Base-by-base conservation (phyloP, 2,113 vertebrate genomes). In the Malaclemys terrapin region DNA sequence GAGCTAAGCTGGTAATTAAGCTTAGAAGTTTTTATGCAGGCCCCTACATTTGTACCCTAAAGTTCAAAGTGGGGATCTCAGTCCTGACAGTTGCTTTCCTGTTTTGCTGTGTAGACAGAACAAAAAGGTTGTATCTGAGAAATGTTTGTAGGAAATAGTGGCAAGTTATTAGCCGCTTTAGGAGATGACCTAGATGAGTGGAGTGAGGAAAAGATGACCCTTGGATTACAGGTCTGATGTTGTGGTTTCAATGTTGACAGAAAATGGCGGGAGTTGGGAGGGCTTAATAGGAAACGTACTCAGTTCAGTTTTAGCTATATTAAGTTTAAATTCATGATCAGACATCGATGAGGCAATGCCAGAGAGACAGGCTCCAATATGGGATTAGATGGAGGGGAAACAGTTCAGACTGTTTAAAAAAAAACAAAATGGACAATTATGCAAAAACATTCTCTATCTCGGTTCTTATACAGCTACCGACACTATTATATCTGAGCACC, bases 311-410 rank as follows among this genome's bases (percentile, higher is more conserved):
- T 69, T 9, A 17, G 17, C 65, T 69, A n/a, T 27, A 45, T 76
- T 45, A 76, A 12, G 54, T 17, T 69, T 85, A 82, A 87, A 93
- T 94, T 81, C 38, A 52, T 49, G 24, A 54, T 93, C 14, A 8
- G 45, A 56, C 47, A 7, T 0, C 22, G 85, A 6, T 75, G 57
- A 90, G 8, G 49, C 85, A 93, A 88, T 50, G 57, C 86, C 62
- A 94, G n/a, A 38, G 10, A 95, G 80, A 49, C 10, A 91, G 62
- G 88, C 75, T 94, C 94, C 10, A 93, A 91, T 79, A 93, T 42
- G 57, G 84, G 52, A 52, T 89, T 69, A 54, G 69, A 88, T 50
- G 81, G 11, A 52, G 53, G 25, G 38, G n/a, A 94, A 45, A 91
- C 56, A 95, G 91, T 90, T 45, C 42, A 93, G 93, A 85, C 38